These are phyloP conservation scores for Bellardia bayeri DNA, from an alignment of 2,888 invertebrate species.

Conservation along the genomic window DNA sequence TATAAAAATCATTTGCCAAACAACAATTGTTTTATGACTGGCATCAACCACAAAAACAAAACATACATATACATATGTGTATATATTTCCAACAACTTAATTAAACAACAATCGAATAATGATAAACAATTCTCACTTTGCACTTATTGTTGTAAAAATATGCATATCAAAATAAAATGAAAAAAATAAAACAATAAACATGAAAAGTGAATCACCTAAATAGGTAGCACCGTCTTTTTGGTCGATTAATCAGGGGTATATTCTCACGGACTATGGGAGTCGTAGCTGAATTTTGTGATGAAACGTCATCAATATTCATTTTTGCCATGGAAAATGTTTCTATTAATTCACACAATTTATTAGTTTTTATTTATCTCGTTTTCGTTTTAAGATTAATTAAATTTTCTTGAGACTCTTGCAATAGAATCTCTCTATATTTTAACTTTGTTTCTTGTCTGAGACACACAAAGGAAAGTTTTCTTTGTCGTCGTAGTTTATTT, in stretches of 20 bases:
- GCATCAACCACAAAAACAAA: no score
- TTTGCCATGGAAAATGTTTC: conserved; percentile 68
- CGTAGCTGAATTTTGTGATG: conserved; percentile 85
- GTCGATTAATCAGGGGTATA: conserved; percentile 88
- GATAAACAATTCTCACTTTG: background rate
- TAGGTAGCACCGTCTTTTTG: conserved; percentile 86
- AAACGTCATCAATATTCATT: conserved; percentile 82
- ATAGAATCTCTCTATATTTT: conserved; percentile 1
- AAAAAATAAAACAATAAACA: conserved; percentile 12
- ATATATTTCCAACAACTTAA: background rate
- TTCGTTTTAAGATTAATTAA: background rate
- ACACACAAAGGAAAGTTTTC: conserved; percentile 61
- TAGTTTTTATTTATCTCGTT: conserved; percentile 9
- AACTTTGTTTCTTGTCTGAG: background rate
- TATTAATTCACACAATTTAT: conserved; percentile 69
- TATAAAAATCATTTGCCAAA: no score
- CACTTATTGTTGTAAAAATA: background rate
- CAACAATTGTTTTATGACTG: no score
- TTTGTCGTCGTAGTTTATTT: conserved; percentile 48
- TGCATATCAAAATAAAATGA: conserved; percentile 4
- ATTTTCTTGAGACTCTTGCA: conserved; percentile 6
- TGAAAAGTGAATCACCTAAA: conserved; percentile 85
- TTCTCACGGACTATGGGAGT: conserved; percentile 87
- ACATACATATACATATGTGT: background rate
- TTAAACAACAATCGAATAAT: background rate